Conservation (phyloP, 2,888 invertebrate species). For the Amblyteles armatorius region DNA sequence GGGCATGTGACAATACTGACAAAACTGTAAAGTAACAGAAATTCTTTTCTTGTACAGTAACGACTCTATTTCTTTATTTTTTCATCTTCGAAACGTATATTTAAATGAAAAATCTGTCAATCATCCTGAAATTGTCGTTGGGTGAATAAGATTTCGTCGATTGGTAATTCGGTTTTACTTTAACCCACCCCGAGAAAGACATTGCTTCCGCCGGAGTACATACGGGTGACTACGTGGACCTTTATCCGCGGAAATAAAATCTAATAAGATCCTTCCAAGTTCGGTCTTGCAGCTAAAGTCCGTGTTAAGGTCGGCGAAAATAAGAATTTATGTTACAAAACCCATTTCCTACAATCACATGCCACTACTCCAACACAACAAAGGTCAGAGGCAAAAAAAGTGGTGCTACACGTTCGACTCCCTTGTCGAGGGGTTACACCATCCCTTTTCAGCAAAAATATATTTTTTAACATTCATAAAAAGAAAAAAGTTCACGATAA, state of each 20-base stretch:
- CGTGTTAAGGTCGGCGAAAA: constrained; percentile 32
- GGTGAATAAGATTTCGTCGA: too few relatives aligned
- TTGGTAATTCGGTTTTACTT: too few relatives aligned
- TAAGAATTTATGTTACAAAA: constrained; percentile 49
- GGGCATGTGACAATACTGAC: neutral
- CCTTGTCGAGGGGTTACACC: too few relatives aligned
- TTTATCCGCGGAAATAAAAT: constrained; percentile 50
- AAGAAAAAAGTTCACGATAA: too few relatives aligned
- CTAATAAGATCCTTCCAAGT: constrained; percentile 36
- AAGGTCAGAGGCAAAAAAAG: constrained; percentile 18
- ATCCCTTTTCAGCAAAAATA: too few relatives aligned
- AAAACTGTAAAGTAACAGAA: neutral
- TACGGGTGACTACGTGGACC: too few relatives aligned
- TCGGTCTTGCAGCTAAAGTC: constrained; percentile 17
- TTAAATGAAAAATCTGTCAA: too few relatives aligned
- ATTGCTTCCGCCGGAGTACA: too few relatives aligned
- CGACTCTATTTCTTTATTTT: neutral
- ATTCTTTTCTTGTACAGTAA: too few relatives aligned
- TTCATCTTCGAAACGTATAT: neutral
- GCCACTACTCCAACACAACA: constrained; percentile 9
- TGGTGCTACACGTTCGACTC: neutral
- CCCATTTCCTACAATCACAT: constrained; percentile 62
- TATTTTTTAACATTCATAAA: too few relatives aligned
- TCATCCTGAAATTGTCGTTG: too few relatives aligned
- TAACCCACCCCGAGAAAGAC: too few relatives aligned